Evolutionary conservation across 2,888 invertebrate species (phyloP), one percentile per base, ranked within the genome.

Genomic region (Nineta flava): DNA sequence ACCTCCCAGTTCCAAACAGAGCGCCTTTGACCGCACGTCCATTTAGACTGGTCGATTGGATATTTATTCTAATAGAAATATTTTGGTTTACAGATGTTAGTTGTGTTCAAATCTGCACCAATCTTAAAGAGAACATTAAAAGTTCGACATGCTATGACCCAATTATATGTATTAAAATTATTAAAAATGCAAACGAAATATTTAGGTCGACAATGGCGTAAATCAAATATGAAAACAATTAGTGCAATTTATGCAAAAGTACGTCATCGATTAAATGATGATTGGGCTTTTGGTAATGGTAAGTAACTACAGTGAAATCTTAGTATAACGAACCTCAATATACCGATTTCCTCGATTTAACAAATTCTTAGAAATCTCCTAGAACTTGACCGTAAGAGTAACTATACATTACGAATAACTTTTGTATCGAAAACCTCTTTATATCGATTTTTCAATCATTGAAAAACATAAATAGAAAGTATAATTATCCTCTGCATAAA

Each of bases 181-280:
- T 72, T 99, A 12, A 99, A 99, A 73, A 96, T 99, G 94, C 99
- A 99, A 72, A 96, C 97, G 1, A 95, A 97, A 64, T 99, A 97
- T 70, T 77, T 99, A 59, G 99, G 99, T 0, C 75, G 99, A 10
- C 97, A 99, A 63, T 99, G 99, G 99, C 78, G 99, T 46, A 97
- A 97, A 68, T 88, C 92, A 1, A 99, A 99, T 65, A 99, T 99
- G 96, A 97, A 96, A 67, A 95, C 95, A 1, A 93, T 99, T 71
- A 96, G 96, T 64, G 95, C 96, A 51, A 99, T 99, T 62, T 99
- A 99, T 65, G 87, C 93, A 51, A 96, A 97, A 74, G 91, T 92
- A 2, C 76, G 95, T 26, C 95, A 96, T 70, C 79, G 96, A 50
- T 74, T 99, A 42, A 97, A 96, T 62, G 99, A 99, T 65, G 99